These are phyloP conservation scores for Syrmaticus mikado DNA, from an alignment of 2,113 vertebrate species.

Conservation along the genomic window DNA sequence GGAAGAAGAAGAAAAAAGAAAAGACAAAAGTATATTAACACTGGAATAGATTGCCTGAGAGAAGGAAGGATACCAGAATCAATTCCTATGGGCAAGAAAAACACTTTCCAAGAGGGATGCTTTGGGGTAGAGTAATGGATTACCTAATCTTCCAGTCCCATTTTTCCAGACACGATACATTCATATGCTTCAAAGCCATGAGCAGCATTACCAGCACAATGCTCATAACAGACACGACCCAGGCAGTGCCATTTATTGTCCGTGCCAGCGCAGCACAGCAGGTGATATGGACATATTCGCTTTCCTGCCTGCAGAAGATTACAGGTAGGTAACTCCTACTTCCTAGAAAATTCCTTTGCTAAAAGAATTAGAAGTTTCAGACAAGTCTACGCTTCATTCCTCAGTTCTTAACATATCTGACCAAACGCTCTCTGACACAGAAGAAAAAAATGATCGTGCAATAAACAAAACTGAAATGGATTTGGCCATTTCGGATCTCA, in stretches of 20 bases:
- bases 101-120: neutral
- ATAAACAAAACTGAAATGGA: neutral
- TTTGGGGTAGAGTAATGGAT: neutral
- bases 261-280: neutral
- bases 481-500: neutral
- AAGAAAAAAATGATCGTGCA: neutral
- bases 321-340: neutral
- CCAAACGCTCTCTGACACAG: neutral
- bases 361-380: neutral
- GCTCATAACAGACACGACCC: neutral
- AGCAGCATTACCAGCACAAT: neutral
- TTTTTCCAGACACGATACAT: neutral
- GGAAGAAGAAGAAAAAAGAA: neutral
- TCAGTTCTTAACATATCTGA: neutral
- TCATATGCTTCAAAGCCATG: neutral
- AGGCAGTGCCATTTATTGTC: no score
- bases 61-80: neutral
- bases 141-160: neutral
- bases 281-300: accelerated
- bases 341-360: neutral
- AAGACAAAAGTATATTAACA: neutral
- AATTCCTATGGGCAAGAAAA: neutral
- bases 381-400: neutral
- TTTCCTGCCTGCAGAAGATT: neutral
- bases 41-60: neutral